phyloP scores from a whole-genome alignment of 2,797 vertebrate genomes.

The Nyctalus aviator region DNA sequence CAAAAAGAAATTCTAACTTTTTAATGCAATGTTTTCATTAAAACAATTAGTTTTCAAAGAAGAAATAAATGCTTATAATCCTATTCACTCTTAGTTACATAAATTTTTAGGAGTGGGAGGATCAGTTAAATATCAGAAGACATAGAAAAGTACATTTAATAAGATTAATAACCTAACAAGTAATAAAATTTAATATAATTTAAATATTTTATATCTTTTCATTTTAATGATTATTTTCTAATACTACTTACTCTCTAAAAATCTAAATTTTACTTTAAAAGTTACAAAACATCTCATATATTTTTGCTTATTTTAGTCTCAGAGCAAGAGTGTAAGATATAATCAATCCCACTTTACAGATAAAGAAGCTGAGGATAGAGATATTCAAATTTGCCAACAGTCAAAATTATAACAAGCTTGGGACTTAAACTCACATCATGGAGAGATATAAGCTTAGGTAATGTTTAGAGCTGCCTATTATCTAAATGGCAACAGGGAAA shows the following conservation, averaged over 20 bases:
- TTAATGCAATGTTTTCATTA: background rate
- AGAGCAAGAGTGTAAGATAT: background rate
- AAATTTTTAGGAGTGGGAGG: background rate
- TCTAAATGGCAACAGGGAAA: background rate
- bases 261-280: background rate
- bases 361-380: background rate
- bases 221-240: slow-evolving; percentile 34
- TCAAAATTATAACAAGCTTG: background rate
- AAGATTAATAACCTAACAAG: background rate
- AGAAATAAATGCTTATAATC: background rate
- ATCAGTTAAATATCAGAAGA: slow-evolving; percentile 2
- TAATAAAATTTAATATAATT: background rate
- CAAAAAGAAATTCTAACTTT: slow-evolving; percentile 47
- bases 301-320: background rate
- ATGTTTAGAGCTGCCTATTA: background rate
- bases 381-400: background rate
- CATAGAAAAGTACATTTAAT: background rate
- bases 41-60: slow-evolving; percentile 19
- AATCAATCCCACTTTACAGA: background rate
- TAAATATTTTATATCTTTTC: background rate
- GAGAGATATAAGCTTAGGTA: background rate
- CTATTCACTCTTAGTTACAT: background rate
- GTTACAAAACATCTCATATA: background rate
- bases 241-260: background rate
- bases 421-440: background rate